phyloP scores from a whole-genome alignment of 2,113 vertebrate genomes.

The Nycticryphes semicollaris region DNA sequence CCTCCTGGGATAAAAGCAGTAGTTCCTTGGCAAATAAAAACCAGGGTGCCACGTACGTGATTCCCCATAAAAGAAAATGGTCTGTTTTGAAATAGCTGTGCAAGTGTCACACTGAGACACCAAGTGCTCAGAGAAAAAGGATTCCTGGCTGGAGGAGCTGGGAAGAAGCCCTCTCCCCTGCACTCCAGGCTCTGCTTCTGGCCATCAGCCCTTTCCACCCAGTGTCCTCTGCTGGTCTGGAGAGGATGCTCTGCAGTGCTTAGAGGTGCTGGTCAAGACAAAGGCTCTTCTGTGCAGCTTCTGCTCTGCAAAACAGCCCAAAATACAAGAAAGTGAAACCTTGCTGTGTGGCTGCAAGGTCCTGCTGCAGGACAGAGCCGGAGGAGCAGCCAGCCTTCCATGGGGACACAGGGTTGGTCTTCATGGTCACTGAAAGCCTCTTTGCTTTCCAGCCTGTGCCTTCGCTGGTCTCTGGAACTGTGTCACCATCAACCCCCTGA shows the following conservation, averaged over 20 bases:
- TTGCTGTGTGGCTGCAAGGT: not conserved
- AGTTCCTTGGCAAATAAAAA: not conserved
- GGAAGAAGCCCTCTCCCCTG: not conserved
- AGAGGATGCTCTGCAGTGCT: not conserved
- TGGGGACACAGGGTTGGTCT: fast-evolving
- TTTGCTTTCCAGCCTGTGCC: conserved; percentile 83
- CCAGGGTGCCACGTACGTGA: fast-evolving
- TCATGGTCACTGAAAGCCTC: not conserved
- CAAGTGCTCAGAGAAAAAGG: not conserved
- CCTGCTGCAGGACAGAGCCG: not conserved
- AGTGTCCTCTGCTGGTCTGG: not conserved
- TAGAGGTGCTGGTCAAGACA: not conserved
- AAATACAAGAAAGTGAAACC: not conserved
- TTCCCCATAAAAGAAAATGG: fast-evolving
- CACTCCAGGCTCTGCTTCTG: not conserved
- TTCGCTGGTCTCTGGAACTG: conserved; percentile 91
- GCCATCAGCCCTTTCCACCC: not conserved
- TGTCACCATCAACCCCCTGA: conserved; percentile 91
- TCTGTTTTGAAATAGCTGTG: not conserved
- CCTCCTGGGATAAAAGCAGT: not conserved
- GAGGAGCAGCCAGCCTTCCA: fast-evolving
- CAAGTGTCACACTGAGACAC: not conserved
- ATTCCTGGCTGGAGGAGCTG: not conserved
- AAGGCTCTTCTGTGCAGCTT: not conserved
- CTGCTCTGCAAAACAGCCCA: not conserved